Conservation (phyloP, 2,888 invertebrate species). For the Xiphydria camelus region DNA sequence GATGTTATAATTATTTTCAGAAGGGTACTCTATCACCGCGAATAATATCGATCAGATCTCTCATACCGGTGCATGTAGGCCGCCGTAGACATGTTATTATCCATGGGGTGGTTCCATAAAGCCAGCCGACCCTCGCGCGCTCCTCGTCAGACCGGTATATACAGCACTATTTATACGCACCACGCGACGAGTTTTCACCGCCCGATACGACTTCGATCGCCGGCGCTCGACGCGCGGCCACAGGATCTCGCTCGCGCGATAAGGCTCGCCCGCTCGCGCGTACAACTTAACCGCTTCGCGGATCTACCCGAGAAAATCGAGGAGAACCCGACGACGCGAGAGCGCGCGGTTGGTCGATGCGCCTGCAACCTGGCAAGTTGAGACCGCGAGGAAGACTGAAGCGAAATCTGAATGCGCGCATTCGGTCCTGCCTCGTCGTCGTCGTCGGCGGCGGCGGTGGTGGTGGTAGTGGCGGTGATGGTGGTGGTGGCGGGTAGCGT, state of each 20-base stretch:
- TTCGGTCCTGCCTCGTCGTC: conserved; percentile 32
- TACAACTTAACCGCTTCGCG: no score
- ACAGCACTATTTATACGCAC: no score
- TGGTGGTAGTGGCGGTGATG: conserved; percentile 26
- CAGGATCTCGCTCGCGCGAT: no score
- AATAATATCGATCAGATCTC: conserved; percentile 1
- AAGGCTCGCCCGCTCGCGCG: no score
- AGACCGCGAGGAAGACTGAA: conserved; percentile 44
- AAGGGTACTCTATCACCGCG: no score
- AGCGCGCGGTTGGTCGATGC: conserved; percentile 19
- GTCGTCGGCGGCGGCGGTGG: conserved; percentile 26
- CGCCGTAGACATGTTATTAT: conserved; percentile 56
- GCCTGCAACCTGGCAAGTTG: conserved; percentile 31
- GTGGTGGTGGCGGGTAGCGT: conserved; percentile 19
- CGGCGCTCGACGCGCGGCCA: no score
- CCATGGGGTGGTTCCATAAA: conserved; percentile 55
- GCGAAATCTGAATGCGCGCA: conserved; percentile 41
- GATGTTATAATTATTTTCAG: no score
- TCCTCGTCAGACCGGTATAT: no score
- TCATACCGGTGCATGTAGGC: conserved; percentile 53
- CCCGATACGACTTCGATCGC: no score
- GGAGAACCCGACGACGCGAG: no score
- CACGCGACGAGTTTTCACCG: no score
- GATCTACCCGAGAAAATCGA: no score
- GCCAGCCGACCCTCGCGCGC: conserved; percentile 21